Evolutionary conservation across 2,888 invertebrate species (phyloP), one percentile per base, ranked within the genome.

Genomic region (Hypena proboscidalis): DNA sequence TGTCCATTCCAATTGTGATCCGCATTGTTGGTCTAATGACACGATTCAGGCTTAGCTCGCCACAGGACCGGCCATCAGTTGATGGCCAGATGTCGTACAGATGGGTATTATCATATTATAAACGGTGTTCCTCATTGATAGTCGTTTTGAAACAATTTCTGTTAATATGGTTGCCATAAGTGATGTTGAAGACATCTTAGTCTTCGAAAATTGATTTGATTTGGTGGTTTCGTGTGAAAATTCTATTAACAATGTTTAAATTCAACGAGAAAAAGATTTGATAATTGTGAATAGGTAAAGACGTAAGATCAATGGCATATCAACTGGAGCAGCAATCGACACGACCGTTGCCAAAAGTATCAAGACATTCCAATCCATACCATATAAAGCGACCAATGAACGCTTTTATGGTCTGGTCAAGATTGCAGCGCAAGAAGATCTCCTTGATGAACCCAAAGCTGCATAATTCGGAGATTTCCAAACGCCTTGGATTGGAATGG

Each of bases 381-480:
- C 97, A 98, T 82, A 98, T 98, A 68, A 99, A 98, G 80, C 92
- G 98, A 59, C 98, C 98, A 7, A 99, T 99, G 98, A 99, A 99
- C 85, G 98, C 98, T 0, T 98, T 98, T 89, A 98, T 99, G 98
- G 98, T 98, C 7, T 98, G 98, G 98, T 98, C 98, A 5, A 90
- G 98, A 40, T 90, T 97, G 26, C 98, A 98, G 71, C 83, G 97
- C 29, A 94, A 96, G 72, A 95, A 96, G 74, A 97, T 97, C 80
- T 96, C 97, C 0, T 92, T 94, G 77, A 94, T 96, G 76, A 95
- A 97, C 74, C 97, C 97, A 40, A 95, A 94, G 67, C 88, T 95
- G 63, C 95, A 95, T 78, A 95, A 95, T 66, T 94, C 94, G 0
- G 95, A 95, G 77, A 97, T 97, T 67, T 95, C 95, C 9, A 97